phyloP scores from a whole-genome alignment of 2,113 vertebrate genomes.

The Corapipo altera region DNA sequence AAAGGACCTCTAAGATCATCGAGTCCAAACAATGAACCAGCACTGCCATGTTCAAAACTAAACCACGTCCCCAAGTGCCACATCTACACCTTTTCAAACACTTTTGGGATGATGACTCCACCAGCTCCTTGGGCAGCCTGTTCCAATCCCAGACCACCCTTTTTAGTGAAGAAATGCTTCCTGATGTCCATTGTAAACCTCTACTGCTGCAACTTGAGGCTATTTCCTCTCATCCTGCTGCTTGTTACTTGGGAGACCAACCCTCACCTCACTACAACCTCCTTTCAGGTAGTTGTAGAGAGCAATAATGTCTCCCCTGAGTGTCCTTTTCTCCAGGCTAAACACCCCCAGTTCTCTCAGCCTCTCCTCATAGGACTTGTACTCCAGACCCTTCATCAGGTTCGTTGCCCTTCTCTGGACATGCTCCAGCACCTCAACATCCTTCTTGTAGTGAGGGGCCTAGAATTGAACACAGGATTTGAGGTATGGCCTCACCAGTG shows the following conservation, averaged over 20 bases:
- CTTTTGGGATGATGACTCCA: not conserved
- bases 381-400: not conserved
- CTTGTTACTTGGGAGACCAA: not conserved
- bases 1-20: not conserved
- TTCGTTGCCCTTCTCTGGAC: not conserved
- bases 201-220: not conserved
- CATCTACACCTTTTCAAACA: not conserved
- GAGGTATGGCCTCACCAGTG: not conserved
- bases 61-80: not conserved
- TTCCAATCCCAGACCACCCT: not conserved
- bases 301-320: accelerated
- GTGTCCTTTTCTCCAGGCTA: not conserved
- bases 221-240: not conserved
- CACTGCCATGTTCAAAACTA: not conserved
- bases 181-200: not conserved
- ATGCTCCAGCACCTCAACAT: not conserved
- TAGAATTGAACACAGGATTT: not conserved
- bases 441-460: not conserved
- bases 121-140: accelerated
- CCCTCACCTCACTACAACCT: not conserved
- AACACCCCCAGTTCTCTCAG: not conserved
- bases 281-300: not conserved
- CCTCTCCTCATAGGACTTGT: not conserved
- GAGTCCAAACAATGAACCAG: not conserved
- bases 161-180: not conserved